Base-by-base conservation (phyloP, 2,888 invertebrate species). In the Bibio marci region DNA sequence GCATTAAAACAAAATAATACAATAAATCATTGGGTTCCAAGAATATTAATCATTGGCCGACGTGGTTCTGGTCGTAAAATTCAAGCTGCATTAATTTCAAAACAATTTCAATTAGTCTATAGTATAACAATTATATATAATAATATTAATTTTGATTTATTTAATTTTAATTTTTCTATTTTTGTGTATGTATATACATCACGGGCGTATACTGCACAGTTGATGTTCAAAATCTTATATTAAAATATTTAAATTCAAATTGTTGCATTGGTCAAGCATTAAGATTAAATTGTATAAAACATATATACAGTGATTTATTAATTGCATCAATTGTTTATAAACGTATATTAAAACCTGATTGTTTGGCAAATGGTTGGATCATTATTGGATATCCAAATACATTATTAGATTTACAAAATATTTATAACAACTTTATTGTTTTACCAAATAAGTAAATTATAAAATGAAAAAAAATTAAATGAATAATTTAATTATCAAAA, bases 351-450 rank as follows among this genome's bases (percentile, higher is more conserved):
- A 44, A 52, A 43, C 54, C 58, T 3, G 71, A 73, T 45, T 69
- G 70, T 44, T 45, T 71, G 12, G 52, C 53, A 13, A 58, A 57
- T n/a, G 75, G 75, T 5, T 75, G 73, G 72, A 62, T 75, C 11
- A 46, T 75, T 33, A 65, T 69, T 12, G 69, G 68, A 14, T 73
- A 64, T 52, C 70, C 73, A 0, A 65, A 62, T 36, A 65, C 64
- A 12, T 52, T 60, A 1, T 55, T 59, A 6, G 74, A 74, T 47
- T 67, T 75, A 30, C 57, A 64, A 42, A 55, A 63, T 37, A 48
- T 73, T 3, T 68, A 74, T 25, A 52, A 58, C 28, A 38, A 46
- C 43, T 61, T 62, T 38, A 51, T 65, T n/a, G 61, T 67, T 10
- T 71, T 71, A 1, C 73, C 75, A 0, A 75, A 75, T 49, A 62